Base-by-base conservation (phyloP, 2,113 vertebrate species). In the Prolemur simus region DNA sequence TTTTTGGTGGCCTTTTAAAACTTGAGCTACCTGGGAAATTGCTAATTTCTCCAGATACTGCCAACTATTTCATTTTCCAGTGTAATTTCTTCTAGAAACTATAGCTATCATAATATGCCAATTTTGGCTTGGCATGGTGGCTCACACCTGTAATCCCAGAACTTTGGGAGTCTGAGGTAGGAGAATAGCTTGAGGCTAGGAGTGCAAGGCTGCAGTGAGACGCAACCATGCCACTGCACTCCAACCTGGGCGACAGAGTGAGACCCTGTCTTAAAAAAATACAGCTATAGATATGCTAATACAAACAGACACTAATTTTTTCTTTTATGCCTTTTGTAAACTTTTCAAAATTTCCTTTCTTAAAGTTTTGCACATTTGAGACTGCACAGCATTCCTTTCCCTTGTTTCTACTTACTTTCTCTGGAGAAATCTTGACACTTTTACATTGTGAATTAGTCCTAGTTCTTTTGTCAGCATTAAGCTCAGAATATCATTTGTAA, bases 271-370 rank as follows among this genome's bases (percentile, higher is more conserved):
- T 63, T 63, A 60, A 29, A 63, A 60, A 63, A 12, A 63, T 63
- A 29, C 29, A 63, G 10, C 12, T 29, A 12, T 12, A 63, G 58
- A 60, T 25, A 27, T 27, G 27, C 27, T 10, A 4, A 60, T 63
- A 63, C 27, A 63, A 25, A 27, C 58, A 60, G 23, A 29, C 60
- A 63, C 60, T 63, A 29, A 29, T 29, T 63, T 29, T 95, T 93
- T 64, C 54, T 83, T 34, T 76, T 87, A 29, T 1, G 27, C 14
- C 94, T 93, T 86, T 60, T 93, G 20, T 96, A 42, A 84, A 54
- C 6, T 80, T 92, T 56, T 83, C 77, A 20, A 91, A 93, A 91
- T 84, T 74, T 83, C 25, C 17, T 92, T 94, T 96, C 37, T 88
- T 92, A 37, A 89, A 93, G 20, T 63, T 45, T 68, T 80, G 56